Base-by-base conservation (phyloP, 1,140 invertebrate species). In the Aplysia californica region DNA sequence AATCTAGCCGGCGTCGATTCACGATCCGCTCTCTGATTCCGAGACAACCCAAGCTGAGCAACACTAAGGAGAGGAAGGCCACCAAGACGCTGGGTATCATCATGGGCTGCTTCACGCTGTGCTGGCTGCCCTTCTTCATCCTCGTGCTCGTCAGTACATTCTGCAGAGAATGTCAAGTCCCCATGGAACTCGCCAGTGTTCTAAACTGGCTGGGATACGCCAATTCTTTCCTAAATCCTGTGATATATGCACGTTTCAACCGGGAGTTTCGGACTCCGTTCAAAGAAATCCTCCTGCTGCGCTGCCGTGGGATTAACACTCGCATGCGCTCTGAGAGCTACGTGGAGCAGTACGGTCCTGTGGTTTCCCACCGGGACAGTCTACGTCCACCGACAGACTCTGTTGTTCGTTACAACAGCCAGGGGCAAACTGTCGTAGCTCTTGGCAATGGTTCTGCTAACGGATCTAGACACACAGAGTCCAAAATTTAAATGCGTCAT, bases 1-100 rank as follows among this genome's bases (percentile, higher is more conserved):
- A 64, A 23, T 15, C 71, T 39, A 80, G 79, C 64, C 35, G 83
- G 29, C 73, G 86, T 26, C 75, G 86, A 15, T 86, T 87, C 75
- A 87, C 83, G 10, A 73, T 86, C 21, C 82, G 80, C 66, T 82
- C 80, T 26, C 73, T 87, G 5, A 56, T 87, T 26, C 79, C 81
- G 3, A 73, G 77, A 29, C 72, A 77, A 26, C 74, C 56, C 35
- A 79, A 73, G 26, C 38, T 77, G 21, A 78, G 80, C n/a, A 71
- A 67, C 18, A 89, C 87, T 0, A 91, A 94, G 67, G 95, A 96
- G 80, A 94, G 93, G 1, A 96, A 96, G 90, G 97, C 96, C 0
- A 95, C 96, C 21, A 95, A 96, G 87, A 97, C 96, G 0, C 90
- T 98, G 39, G 95, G 95, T 21, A 93, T 97, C 38, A 96, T 89